Base-by-base conservation (phyloP, 2,888 invertebrate species). In the Trachelus tabidus region DNA sequence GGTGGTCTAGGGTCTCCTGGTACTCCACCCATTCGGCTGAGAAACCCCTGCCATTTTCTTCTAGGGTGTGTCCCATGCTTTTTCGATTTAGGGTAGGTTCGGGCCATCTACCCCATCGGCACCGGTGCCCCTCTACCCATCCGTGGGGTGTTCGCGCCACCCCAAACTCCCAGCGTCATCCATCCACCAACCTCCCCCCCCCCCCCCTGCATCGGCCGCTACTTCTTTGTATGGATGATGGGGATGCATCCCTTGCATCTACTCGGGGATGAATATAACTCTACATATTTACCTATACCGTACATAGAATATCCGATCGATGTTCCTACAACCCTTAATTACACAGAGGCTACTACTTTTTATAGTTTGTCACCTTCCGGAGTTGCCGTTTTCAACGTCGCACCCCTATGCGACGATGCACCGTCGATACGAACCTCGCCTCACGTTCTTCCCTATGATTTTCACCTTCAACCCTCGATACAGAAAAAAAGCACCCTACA, bases 11-110 rank as follows among this genome's bases (percentile, higher is more conserved):
- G 79, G 12, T 71, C 71, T 34, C 33, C 71, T 31, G 1, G 71
- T 34, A 71, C 33, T 34, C 71, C 71, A 31, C 71, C 34, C 33
- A 34, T 35, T 12, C 74, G 34, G 31, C 74, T 34, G 34, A 33
- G 74, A 6, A 74, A 74, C 74, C 74, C 85, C 85, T 86, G 81
- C 86, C 86, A 84, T 87, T 87, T 85, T 83, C 87, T 86, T 83
- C 82, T 85, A 86, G 89, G 90, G 89, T 89, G 89, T 89, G 89
- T 90, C 90, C 84, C 85, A 83, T 87, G 84, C 86, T 87, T 86
- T 85, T 88, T 87, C 89, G 87, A 89, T 90, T 89, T 89, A 85
- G 87, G 89, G 86, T 87, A 87, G 87, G 85, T 89, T 89, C 87
- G 87, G 84, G 78, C 80, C 73, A 81, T 78, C 78, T 79, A 75